phyloP scores from a whole-genome alignment of 1,140 invertebrate genomes.

The Danaus plexippus region DNA sequence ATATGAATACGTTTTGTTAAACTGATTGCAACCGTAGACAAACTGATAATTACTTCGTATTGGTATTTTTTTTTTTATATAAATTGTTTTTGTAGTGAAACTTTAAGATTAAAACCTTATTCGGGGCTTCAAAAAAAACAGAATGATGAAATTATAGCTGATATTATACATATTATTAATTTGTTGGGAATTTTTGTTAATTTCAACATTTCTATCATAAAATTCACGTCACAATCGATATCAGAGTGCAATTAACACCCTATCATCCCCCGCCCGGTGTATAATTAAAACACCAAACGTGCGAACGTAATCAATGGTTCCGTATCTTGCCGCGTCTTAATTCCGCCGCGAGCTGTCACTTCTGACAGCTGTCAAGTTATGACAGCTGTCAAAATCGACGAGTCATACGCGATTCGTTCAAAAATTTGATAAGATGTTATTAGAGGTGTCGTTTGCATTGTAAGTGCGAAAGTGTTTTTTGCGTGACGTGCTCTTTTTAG shows the following conservation, averaged over 20 bases:
- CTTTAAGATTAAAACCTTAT: no score
- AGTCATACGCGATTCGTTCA: constrained; percentile 27
- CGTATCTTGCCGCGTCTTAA: constrained; percentile 18
- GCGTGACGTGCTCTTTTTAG: constrained; percentile 19
- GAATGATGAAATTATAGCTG: no score
- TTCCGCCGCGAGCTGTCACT: constrained; percentile 29
- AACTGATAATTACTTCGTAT: no score
- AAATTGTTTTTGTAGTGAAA: no score
- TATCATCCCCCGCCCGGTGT: neutral
- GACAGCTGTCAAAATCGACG: constrained; percentile 37
- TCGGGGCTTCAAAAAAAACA: no score
- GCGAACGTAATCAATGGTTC: constrained; percentile 7
- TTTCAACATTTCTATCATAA: no score
- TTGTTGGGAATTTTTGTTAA: no score
- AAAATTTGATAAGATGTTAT: constrained; percentile 25
- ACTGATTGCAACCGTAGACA: no score
- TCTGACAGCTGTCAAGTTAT: constrained; percentile 35
- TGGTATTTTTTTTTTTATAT: no score
- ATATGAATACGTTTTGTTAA: no score
- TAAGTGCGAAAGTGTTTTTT: constrained; percentile 20
- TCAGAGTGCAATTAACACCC: constrained; percentile 7
- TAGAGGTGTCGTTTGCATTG: constrained; percentile 24
- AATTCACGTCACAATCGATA: constrained; percentile 1
- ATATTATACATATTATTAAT: no score
- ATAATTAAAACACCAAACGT: constrained; percentile 8